Evolutionary conservation across 2,113 vertebrate genomes (phyloP).

Genomic region (Upupa epops): DNA sequence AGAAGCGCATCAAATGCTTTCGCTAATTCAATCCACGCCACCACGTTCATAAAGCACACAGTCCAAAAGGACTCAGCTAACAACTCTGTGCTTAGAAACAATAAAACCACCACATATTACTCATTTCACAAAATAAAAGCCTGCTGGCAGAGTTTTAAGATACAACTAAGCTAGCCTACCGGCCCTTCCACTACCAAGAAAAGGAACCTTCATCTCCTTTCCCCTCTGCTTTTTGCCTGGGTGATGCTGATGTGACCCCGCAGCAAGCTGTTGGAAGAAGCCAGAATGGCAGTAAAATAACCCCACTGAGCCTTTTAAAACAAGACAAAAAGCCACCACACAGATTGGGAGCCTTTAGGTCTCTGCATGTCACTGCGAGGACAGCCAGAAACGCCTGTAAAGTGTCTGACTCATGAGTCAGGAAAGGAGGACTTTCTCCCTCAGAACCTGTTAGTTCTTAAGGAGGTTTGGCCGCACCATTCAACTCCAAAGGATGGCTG

Average conservation of each 20-base stretch:
- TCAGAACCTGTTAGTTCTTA: not conserved
- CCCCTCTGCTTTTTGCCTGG: rapidly evolving
- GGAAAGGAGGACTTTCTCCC: not conserved
- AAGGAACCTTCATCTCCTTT: not conserved
- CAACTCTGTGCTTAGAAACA: not conserved
- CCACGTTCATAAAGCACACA: not conserved
- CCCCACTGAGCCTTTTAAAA: not conserved
- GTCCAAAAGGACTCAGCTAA: not conserved
- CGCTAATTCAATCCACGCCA: not conserved
- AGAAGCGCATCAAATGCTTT: not conserved
- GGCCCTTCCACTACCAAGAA: rapidly evolving
- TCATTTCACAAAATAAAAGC: not conserved
- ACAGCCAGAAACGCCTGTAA: not conserved
- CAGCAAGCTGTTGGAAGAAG: not conserved
- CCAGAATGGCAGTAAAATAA: not conserved
- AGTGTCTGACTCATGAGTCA: not conserved
- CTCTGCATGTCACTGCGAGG: not conserved
- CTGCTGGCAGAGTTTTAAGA: not conserved
- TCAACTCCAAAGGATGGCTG: not conserved
- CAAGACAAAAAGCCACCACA: not conserved
- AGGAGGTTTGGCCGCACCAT: not conserved
- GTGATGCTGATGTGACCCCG: not conserved
- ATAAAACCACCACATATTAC: not conserved
- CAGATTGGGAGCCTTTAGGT: not conserved
- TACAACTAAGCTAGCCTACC: not conserved